Conservation (phyloP, 2,888 invertebrate species). For the Orgyia antiqua region DNA sequence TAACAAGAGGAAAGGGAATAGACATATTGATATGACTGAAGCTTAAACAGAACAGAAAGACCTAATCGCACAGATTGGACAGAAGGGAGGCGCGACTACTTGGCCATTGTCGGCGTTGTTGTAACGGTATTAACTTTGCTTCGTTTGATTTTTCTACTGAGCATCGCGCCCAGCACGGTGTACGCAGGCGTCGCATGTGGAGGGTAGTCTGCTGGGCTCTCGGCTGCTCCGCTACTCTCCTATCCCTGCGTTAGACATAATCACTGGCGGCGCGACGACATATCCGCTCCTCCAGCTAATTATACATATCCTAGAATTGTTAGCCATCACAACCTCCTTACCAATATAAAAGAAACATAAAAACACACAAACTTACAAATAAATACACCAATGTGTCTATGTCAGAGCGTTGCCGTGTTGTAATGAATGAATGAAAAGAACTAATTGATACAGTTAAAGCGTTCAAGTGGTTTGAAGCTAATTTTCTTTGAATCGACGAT, state of each 20-base stretch:
- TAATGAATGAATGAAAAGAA: constrained; percentile 6
- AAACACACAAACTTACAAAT: constrained; percentile 4
- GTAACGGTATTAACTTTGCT: constrained; percentile 80
- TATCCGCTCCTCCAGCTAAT: constrained; percentile 36
- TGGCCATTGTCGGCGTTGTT: constrained; percentile 70
- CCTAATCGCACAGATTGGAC: constrained; percentile 73
- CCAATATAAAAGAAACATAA: constrained; percentile 5
- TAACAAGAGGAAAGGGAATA: constrained; percentile 59
- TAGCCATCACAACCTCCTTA: constrained; percentile 23
- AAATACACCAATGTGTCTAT: constrained; percentile 14
- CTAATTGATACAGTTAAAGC: constrained; percentile 12
- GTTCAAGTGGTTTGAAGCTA: constrained; percentile 33
- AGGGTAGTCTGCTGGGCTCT: constrained; percentile 69
- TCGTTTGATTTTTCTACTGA: constrained; percentile 81
- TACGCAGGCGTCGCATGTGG: constrained; percentile 86
- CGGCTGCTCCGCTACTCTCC: constrained; percentile 64
- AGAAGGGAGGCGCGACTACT: constrained; percentile 76
- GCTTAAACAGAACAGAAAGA: constrained; percentile 72
- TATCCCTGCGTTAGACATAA: constrained; percentile 78
- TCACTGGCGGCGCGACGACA: constrained; percentile 60
- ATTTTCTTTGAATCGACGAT: constrained; percentile 32
- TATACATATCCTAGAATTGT: constrained; percentile 38
- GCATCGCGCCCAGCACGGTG: constrained; percentile 90
- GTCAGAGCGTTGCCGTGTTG: constrained; percentile 30
- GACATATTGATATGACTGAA: constrained; percentile 46